Base-by-base conservation (phyloP, 2,113 vertebrate genomes). In the Rhinolophus ferrumequinum region DNA sequence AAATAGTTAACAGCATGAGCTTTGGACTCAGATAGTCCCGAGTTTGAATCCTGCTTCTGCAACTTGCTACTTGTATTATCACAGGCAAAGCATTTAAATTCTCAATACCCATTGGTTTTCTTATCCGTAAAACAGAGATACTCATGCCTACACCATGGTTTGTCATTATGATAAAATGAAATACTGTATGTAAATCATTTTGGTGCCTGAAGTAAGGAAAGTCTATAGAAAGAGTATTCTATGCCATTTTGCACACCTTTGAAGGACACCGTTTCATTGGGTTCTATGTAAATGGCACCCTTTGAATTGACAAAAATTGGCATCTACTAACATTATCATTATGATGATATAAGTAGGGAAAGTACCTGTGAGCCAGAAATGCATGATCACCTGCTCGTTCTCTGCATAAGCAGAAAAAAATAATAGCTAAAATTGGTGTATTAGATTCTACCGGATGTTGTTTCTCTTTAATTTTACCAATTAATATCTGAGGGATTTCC, bases 391-490 rank as follows among this genome's bases (percentile, higher is more conserved):
- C 28, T 82, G 2, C 15, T 91, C 21, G 80, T 73, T 62, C 88
- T 96, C 44, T 58, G 13, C 93, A 12, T 70, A 82, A 91, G 50
- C 52, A 92, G 73, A 54, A 84, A 94, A 38, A 52, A 91, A 77
- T 84, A 96, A 58, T 11, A 22, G 9, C 50, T n/a, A 41, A 81
- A 90, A 70, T 41, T 60, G 60, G 6, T 70, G 3, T 35, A 33
- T 70, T 66, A 69, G 60, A 60, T 70, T 66, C 22, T 52, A 19
- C n/a, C 5, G 3, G 26, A 67, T 22, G 11, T 33, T 81, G 11
- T 58, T 16, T 90, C 35, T 47, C 52, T 94, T 96, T 88, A 72
- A 66, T 86, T 72, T 94, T 26, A 77, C 38, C 60, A 66, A 41
- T 79, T 90, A 30, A 52, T 66, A 81, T 87, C 28, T 52, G 77